These are phyloP conservation scores for Ylistrum balloti DNA, from an alignment of 1,140 invertebrate species.

Conservation along the genomic window DNA sequence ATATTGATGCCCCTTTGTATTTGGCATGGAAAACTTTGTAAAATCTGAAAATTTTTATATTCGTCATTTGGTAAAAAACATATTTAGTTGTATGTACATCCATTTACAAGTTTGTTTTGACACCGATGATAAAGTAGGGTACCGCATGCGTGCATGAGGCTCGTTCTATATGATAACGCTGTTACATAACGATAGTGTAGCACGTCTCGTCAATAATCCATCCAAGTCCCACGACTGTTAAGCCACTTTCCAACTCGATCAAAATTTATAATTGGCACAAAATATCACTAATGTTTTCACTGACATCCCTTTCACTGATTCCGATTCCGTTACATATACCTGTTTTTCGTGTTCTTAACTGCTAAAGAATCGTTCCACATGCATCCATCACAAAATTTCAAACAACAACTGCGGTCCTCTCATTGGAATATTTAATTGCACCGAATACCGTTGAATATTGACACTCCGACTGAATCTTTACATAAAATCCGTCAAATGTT, in stretches of 20 bases:
- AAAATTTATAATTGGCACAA: constrained; percentile 21
- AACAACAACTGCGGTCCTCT: too few relatives aligned
- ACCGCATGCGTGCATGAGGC: neutral
- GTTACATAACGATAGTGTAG: neutral
- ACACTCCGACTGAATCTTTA: too few relatives aligned
- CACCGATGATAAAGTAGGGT: neutral
- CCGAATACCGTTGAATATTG: too few relatives aligned
- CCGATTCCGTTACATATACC: neutral
- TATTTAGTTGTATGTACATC: neutral
- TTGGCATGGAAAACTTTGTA: constrained; percentile 2
- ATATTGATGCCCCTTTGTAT: neutral
- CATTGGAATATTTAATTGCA: too few relatives aligned
- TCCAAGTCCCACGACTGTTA: neutral
- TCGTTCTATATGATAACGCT: neutral
- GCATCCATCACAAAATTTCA: too few relatives aligned
- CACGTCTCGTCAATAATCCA: neutral
- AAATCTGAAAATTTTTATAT: neutral
- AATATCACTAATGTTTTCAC: constrained; percentile 11
- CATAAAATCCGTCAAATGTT: too few relatives aligned
- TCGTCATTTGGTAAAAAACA: neutral
- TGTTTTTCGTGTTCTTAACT: neutral
- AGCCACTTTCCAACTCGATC: neutral
- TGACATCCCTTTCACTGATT: neutral
- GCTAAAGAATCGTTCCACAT: neutral
- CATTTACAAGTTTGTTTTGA: neutral